These are phyloP conservation scores for Enteromius afrohamiltoni DNA, from an alignment of 2,797 vertebrate species.

Conservation along the genomic window DNA sequence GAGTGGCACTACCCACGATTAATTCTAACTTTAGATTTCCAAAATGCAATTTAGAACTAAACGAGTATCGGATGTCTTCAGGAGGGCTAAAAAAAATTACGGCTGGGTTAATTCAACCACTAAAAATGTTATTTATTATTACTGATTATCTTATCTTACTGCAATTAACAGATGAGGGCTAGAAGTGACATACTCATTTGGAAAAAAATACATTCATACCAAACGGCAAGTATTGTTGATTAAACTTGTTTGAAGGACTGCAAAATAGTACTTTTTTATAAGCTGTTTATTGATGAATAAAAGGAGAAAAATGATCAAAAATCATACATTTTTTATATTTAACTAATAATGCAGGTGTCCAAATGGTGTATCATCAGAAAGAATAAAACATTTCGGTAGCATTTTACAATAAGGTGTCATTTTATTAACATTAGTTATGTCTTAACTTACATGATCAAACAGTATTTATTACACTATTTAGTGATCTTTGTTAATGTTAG, in stretches of 20 bases:
- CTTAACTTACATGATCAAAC: too few species aligned
- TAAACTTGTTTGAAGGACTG: not conserved
- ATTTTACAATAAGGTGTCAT: too few species aligned
- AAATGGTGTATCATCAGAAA: not conserved
- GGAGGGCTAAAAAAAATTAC: not conserved
- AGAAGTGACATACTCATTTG: not conserved
- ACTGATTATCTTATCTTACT: conserved; percentile 2
- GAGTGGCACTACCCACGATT: conserved; percentile 14
- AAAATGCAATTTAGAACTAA: not conserved
- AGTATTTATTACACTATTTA: too few species aligned
- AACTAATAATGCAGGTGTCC: not conserved
- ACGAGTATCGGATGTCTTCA: not conserved
- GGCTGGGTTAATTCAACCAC: not conserved
- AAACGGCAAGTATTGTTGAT: not conserved
- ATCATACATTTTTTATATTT: not conserved
- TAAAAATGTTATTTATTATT: not conserved
- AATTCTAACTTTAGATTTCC: not conserved
- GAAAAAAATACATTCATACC: not conserved
- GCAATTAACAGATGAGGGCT: not conserved
- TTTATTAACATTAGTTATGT: too few species aligned
- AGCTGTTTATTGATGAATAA: not conserved
- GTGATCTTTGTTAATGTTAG: too few species aligned
- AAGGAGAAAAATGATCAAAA: not conserved
- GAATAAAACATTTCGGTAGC: not conserved
- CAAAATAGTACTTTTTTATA: not conserved